Evolutionary conservation across 2,888 invertebrate genomes (phyloP).

Genomic region (Acrocyrtus sp.): DNA sequence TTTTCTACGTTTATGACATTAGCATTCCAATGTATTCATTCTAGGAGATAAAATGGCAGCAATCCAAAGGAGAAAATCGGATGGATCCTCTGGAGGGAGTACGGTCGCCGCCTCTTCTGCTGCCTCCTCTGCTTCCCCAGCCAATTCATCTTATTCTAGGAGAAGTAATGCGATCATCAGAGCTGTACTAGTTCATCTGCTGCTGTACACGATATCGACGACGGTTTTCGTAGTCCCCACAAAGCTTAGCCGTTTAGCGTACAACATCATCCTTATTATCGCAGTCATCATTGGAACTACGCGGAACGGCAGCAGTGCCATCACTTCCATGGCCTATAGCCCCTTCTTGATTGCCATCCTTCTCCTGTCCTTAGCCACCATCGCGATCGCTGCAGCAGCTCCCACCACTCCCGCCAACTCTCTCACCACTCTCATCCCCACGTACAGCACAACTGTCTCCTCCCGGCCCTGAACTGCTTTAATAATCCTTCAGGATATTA

Average conservation of each 20-base stretch:
- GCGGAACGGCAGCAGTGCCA: too few relatives aligned
- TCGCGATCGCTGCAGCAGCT: not conserved
- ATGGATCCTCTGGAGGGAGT: slow-evolving; percentile 33
- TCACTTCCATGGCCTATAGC: too few relatives aligned
- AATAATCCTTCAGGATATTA: slow-evolving; percentile 43
- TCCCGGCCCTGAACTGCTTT: slow-evolving; percentile 29
- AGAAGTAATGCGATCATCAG: slow-evolving; percentile 18
- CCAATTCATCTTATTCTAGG: slow-evolving; percentile 1
- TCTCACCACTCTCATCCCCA: not conserved
- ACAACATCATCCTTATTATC: too few relatives aligned
- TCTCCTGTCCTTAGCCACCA: too few relatives aligned
- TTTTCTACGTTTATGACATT: not conserved
- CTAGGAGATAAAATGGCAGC: slow-evolving; percentile 91
- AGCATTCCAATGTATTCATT: not conserved
- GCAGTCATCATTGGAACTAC: too few relatives aligned
- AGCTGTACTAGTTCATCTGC: slow-evolving; percentile 10
- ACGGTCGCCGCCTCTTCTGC: slow-evolving; percentile 15
- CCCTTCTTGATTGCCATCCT: too few relatives aligned
- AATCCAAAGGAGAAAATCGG: slow-evolving; percentile 80
- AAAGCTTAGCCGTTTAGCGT: too few relatives aligned
- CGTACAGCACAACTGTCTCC: not conserved
- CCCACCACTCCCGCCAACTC: slow-evolving; percentile 2
- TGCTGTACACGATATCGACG: too few relatives aligned
- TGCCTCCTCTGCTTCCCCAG: slow-evolving; percentile 11
- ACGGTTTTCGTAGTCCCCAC: too few relatives aligned